Evolutionary conservation across 2,888 invertebrate genomes (phyloP).

Genomic region (Dysmachus trigonus): DNA sequence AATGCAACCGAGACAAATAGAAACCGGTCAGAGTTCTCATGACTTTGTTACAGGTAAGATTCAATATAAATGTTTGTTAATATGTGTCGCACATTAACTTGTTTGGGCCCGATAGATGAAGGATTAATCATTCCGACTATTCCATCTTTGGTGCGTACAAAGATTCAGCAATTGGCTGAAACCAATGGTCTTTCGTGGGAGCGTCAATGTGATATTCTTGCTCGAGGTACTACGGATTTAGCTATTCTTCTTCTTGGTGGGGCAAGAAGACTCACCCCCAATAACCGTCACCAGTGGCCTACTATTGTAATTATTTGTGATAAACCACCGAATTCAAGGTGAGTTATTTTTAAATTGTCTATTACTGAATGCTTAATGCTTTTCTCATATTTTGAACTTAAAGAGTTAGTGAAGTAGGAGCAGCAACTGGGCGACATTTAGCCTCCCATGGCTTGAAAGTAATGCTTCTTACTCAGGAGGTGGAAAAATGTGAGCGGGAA

Average conservation of each 20-base stretch:
- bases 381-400: background rate
- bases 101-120: conserved; percentile 68
- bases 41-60: conserved; percentile 60
- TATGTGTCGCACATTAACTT: background rate
- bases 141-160: conserved; percentile 71
- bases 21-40: conserved; percentile 64
- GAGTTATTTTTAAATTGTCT: background rate
- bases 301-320: conserved; percentile 79
- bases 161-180: conserved; percentile 76
- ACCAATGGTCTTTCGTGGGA: conserved; percentile 73
- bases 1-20: conserved; percentile 74
- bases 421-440: conserved; percentile 81
- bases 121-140: conserved; percentile 83
- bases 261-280: conserved; percentile 81
- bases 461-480: conserved; percentile 68
- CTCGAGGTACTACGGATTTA: conserved; percentile 86
- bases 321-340: conserved; percentile 70
- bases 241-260: conserved; percentile 85
- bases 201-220: conserved; percentile 78
- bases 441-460: conserved; percentile 83
- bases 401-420: conserved; percentile 71
- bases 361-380: background rate
- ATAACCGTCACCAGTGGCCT: conserved; percentile 89
- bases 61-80: background rate
- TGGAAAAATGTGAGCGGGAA: conserved; percentile 67